Conservation (phyloP, 2,113 vertebrate species). For the Malurus alboscapulatus region DNA sequence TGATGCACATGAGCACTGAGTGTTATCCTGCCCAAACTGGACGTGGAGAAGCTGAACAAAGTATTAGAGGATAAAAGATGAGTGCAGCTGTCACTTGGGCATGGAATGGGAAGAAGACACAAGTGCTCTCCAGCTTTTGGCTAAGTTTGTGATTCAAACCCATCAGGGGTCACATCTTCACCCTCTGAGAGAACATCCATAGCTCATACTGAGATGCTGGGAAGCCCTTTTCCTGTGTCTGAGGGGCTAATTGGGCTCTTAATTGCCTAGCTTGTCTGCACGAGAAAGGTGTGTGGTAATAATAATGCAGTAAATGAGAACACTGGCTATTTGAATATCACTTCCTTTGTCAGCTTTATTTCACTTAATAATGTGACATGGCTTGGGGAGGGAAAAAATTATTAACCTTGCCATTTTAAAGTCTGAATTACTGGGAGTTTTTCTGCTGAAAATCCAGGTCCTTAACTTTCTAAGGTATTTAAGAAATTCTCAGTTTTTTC, state of each 20-base stretch:
- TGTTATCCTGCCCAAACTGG: background rate
- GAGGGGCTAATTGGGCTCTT: background rate
- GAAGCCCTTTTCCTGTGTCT: background rate
- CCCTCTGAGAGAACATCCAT: background rate
- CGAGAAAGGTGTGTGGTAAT: background rate
- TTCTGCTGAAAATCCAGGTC: background rate
- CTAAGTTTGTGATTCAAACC: background rate
- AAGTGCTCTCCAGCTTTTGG: background rate
- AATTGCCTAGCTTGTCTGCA: background rate
- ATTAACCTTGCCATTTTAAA: slow-evolving; percentile 36
- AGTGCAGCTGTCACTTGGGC: background rate
- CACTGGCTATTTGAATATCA: background rate
- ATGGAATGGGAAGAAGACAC: background rate
- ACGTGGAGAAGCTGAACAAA: background rate
- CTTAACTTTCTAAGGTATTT: slow-evolving; percentile 19
- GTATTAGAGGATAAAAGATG: background rate
- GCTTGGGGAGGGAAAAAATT: slow-evolving; percentile 13
- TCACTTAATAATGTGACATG: slow-evolving; percentile 47
- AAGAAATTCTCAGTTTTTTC: background rate
- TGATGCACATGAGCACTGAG: background rate
- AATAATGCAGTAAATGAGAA: slow-evolving; percentile 23
- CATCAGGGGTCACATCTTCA: background rate
- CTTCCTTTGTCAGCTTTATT: slow-evolving; percentile 50
- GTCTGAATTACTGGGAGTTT: background rate
- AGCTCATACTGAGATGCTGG: background rate